Conservation (phyloP, 1,140 invertebrate genomes). For the Ostrea edulis region DNA sequence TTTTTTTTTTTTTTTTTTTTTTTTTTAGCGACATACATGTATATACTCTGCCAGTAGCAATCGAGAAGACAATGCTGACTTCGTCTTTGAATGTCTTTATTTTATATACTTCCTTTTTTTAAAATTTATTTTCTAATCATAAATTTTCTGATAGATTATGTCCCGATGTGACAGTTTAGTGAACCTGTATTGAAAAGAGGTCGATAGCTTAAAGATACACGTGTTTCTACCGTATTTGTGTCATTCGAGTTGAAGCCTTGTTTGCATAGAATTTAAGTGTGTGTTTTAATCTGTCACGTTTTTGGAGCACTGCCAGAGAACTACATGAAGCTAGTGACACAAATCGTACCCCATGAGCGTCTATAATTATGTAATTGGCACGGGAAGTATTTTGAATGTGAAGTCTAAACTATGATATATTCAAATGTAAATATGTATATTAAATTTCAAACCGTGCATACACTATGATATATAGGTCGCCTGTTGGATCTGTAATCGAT, state of each 20-base stretch:
- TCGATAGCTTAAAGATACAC: too few species aligned
- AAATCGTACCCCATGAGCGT: background rate
- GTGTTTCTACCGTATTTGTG: background rate
- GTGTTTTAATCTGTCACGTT: slow-evolving; percentile 6
- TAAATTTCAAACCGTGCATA: background rate
- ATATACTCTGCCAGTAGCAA: too few species aligned
- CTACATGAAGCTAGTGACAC: background rate
- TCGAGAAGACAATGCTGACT: too few species aligned
- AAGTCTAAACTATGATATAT: background rate
- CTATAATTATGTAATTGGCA: background rate
- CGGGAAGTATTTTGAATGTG: background rate
- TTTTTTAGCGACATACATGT: too few species aligned
- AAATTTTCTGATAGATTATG: too few species aligned
- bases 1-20: too few species aligned
- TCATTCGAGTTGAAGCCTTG: background rate
- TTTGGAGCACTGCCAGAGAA: background rate
- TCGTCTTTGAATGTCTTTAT: too few species aligned
- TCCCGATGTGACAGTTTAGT: too few species aligned
- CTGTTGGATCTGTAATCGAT: background rate
- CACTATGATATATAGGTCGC: background rate
- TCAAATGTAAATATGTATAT: background rate
- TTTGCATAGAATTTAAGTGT: too few species aligned
- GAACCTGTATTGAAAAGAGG: too few species aligned
- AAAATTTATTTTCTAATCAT: too few species aligned
- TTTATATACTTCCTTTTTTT: too few species aligned